Percentiles rank a stretch among this genome's conserved stretches.
These are phyloP conservation scores for Nasonia vitripennis DNA, from an alignment of 1,140 invertebrate genomes.

Conservation along the genomic window DNA sequence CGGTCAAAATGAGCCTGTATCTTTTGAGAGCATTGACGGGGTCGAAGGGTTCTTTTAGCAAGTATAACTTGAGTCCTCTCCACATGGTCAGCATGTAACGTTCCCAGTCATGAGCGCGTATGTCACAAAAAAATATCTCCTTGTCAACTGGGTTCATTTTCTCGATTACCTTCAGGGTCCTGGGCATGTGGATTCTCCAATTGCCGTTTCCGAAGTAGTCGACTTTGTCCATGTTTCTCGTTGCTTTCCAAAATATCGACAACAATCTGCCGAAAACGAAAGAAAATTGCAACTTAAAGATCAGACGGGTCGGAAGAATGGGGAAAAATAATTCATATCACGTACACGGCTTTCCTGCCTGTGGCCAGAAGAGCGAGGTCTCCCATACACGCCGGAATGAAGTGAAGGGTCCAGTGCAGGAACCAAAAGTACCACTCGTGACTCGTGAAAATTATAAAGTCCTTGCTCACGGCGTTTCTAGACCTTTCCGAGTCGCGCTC, in stretches of 20 bases:
- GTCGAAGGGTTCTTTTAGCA: constrained; percentile 72
- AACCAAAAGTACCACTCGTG: no score
- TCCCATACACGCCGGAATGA: no score
- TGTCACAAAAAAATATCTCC: constrained; percentile 77
- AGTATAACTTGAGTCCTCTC: constrained; percentile 74
- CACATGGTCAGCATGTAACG: constrained; percentile 77
- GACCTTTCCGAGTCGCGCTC: no score
- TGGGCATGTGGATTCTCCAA: constrained; percentile 76
- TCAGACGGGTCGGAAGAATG: no score
- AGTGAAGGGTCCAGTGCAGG: no score
- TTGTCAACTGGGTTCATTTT: constrained; percentile 76
- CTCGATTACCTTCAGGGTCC: constrained; percentile 74
- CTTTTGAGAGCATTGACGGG: constrained; percentile 49
- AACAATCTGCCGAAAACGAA: neutral
- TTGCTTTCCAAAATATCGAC: neutral
- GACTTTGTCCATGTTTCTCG: neutral
- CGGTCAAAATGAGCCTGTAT: neutral
- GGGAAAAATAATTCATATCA: no score
- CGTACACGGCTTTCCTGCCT: no score
- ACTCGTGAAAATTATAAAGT: neutral
- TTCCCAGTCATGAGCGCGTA: constrained; percentile 77
- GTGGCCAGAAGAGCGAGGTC: no score
- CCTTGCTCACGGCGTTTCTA: no score
- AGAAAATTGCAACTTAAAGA: no score
- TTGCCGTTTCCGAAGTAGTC: constrained; percentile 73